Percentiles rank a stretch among this genome's conserved stretches.
Evolutionary conservation across 1,140 invertebrate species (phyloP).

Genomic region (Diorhabda sublineata): DNA sequence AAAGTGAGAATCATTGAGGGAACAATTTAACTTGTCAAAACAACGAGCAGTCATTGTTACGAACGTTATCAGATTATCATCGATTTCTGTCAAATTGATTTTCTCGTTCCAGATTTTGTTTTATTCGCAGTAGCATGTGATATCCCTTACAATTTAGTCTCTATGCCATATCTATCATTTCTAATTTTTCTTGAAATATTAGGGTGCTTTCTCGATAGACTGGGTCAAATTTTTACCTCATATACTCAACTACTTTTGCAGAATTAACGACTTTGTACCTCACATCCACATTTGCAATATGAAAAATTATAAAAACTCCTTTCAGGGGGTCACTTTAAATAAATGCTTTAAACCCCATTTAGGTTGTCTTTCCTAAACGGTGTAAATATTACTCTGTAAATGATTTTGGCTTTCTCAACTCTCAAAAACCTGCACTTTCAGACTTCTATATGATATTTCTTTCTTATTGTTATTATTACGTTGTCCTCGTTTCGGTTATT

Average conservation of each 20-base stretch:
- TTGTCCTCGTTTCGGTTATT: too few relatives aligned
- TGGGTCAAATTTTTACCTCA: not conserved
- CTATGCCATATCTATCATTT: not conserved
- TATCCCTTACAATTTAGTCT: conserved; percentile 12
- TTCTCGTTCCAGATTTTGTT: conserved; percentile 8
- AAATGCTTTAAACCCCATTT: too few relatives aligned
- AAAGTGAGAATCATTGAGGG: conserved; percentile 30
- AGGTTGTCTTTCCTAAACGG: too few relatives aligned
- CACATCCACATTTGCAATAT: too few relatives aligned
- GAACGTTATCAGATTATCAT: conserved; percentile 36
- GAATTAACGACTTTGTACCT: not conserved
- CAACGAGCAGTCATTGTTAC: conserved; percentile 35
- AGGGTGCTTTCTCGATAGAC: not conserved
- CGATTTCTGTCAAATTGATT: conserved; percentile 38
- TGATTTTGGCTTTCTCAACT: too few relatives aligned
- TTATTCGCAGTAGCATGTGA: conserved; percentile 15
- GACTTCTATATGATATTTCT: too few relatives aligned
- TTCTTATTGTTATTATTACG: too few relatives aligned
- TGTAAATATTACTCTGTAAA: too few relatives aligned
- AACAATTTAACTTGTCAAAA: conserved; percentile 34
- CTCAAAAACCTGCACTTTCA: too few relatives aligned
- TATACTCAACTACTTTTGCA: not conserved
- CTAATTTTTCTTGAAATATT: conserved; percentile 10
- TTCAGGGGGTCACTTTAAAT: too few relatives aligned
- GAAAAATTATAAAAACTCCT: too few relatives aligned